A percentile compares a stretch with the other conserved stretches of the same genome.
phyloP scores from a whole-genome alignment of 2,113 vertebrate genomes.

The Nymphicus hollandicus region DNA sequence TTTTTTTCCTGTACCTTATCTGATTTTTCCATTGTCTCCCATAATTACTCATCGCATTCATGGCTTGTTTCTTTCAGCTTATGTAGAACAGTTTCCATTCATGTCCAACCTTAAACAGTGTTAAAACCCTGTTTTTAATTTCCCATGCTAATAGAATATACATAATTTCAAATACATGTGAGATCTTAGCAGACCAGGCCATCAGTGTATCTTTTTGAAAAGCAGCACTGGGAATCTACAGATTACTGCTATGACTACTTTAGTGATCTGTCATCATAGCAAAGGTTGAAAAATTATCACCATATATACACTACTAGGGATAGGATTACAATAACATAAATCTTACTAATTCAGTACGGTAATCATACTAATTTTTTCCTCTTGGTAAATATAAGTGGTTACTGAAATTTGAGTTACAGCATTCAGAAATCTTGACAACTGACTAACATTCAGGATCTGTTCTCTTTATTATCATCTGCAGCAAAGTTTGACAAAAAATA shows the following conservation, averaged over 20 bases:
- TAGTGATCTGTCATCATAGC: not conserved
- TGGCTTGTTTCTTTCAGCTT: not conserved
- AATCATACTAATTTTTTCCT: not conserved
- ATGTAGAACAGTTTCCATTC: not conserved
- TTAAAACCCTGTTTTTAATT: not conserved
- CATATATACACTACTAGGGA: not conserved
- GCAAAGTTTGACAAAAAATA: not conserved
- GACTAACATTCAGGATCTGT: not conserved
- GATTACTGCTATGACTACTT: not conserved
- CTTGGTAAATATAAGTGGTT: not conserved
- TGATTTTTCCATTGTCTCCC: not conserved
- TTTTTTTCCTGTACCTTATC: not conserved
- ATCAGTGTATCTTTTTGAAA: not conserved
- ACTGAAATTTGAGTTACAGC: constrained; percentile 28
- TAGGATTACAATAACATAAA: not conserved
- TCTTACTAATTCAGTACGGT: too few relatives aligned
- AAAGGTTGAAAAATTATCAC: not conserved
- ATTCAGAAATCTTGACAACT: constrained; percentile 40
- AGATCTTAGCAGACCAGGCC: not conserved
- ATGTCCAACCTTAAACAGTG: not conserved
- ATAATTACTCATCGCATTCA: not conserved
- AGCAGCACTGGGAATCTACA: not conserved
- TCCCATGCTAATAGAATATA: not conserved
- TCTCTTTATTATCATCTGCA: not conserved
- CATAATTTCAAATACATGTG: not conserved